These are phyloP conservation scores for Protonibea diacanthus DNA, from an alignment of 2,797 vertebrate genomes.

Conservation along the genomic window DNA sequence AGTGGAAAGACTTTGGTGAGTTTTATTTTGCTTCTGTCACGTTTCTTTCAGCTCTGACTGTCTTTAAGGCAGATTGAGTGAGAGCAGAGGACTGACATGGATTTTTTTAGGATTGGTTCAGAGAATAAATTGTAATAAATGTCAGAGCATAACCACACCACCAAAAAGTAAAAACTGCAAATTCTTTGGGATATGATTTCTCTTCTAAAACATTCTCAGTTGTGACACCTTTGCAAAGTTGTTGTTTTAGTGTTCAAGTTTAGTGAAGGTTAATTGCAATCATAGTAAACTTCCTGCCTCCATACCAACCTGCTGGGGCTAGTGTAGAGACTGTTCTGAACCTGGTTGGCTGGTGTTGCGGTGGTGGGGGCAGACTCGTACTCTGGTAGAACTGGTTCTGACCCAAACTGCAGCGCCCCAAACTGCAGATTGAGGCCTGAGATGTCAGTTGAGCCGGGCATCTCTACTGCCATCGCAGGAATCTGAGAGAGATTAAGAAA, in stretches of 20 bases:
- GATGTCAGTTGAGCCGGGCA: constrained; percentile 97
- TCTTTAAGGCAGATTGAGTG: too few relatives aligned
- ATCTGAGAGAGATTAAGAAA: constrained; percentile 84
- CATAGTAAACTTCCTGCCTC: too few relatives aligned
- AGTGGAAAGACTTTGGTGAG: too few relatives aligned
- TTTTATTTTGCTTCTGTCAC: too few relatives aligned
- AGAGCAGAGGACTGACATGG: too few relatives aligned
- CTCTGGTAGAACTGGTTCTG: constrained; percentile 94
- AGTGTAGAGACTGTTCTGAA: constrained; percentile 94
- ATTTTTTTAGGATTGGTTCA: too few relatives aligned
- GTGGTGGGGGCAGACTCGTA: constrained; percentile 89
- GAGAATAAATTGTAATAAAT: too few relatives aligned
- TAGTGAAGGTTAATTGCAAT: too few relatives aligned
- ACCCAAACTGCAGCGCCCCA: constrained; percentile 96
- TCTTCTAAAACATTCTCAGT: neutral
- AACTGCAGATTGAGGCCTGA: constrained; percentile 98
- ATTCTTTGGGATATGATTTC: neutral
- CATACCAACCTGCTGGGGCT: constrained; percentile 90
- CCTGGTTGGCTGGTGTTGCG: constrained; percentile 84
- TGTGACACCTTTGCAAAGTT: neutral
- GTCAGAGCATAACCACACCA: too few relatives aligned
- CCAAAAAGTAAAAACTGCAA: neutral
- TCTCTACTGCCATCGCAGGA: constrained; percentile 96
- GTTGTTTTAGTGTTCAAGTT: neutral
- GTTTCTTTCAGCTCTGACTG: too few relatives aligned